Conservation (phyloP, 2,888 invertebrate genomes). For the Zele albiditarsus region DNA sequence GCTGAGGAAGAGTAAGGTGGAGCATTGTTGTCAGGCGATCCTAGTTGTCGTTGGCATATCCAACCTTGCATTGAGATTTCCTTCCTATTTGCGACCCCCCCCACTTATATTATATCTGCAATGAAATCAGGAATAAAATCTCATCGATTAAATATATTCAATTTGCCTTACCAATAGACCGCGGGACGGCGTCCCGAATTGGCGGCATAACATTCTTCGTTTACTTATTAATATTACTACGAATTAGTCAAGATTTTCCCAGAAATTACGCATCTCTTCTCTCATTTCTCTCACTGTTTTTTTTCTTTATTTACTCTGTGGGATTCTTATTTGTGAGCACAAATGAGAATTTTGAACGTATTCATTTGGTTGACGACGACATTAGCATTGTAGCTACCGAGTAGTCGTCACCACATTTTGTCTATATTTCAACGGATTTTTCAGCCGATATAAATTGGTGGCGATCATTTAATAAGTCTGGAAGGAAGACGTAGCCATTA, state of each 20-base stretch:
- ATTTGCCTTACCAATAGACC: not conserved
- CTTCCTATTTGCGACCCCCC: not conserved
- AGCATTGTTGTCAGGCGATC: not conserved
- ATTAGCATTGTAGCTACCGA: not conserved
- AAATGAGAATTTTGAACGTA: not conserved
- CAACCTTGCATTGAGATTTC: not conserved
- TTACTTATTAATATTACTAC: not conserved
- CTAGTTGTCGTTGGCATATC: not conserved
- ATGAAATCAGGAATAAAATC: not conserved
- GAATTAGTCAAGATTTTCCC: not conserved
- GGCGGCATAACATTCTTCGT: not conserved
- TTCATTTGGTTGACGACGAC: not conserved
- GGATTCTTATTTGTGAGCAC: not conserved
- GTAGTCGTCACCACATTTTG: not conserved
- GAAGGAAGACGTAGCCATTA: not conserved
- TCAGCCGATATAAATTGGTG: not conserved
- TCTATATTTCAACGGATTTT: not conserved
- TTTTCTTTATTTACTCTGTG: not conserved
- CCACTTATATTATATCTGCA: not conserved
- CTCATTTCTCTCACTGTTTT: not conserved
- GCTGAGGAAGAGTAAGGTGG: not conserved
- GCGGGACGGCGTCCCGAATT: slow-evolving; percentile 4
- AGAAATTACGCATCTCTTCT: not conserved
- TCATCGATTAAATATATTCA: not conserved
- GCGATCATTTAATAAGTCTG: not conserved